These are phyloP conservation scores for Artibeus jamaicensis DNA, from an alignment of 2,797 vertebrate species.

Conservation along the genomic window DNA sequence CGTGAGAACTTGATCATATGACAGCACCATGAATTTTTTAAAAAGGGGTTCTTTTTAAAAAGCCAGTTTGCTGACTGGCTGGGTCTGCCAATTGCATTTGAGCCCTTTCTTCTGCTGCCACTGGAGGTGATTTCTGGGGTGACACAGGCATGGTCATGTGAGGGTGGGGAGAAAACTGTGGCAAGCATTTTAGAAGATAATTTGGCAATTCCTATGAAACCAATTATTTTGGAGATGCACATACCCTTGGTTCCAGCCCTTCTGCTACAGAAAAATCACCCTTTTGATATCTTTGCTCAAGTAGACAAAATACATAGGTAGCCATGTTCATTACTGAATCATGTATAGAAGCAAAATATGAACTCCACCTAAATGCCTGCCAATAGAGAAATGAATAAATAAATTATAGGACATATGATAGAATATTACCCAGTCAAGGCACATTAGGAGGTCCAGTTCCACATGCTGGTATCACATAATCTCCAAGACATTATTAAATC, in stretches of 20 bases:
- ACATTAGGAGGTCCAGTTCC: rapidly evolving
- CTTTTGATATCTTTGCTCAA: not conserved
- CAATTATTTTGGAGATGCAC: not conserved
- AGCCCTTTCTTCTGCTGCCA: not conserved
- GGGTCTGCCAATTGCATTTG: not conserved
- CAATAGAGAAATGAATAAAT: not conserved
- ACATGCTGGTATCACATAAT: not conserved
- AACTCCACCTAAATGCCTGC: not conserved
- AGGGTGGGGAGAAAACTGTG: not conserved
- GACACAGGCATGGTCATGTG: rapidly evolving
- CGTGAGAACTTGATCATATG: conserved; percentile 81
- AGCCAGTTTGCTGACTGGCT: not conserved
- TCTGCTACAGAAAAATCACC: not conserved
- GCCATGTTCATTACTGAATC: rapidly evolving
- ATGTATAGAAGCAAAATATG: not conserved
- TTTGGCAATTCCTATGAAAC: not conserved
- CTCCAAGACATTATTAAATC: not conserved
- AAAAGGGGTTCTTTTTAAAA: not conserved
- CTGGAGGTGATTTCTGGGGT: not conserved
- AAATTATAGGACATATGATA: rapidly evolving
- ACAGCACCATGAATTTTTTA: conserved; percentile 70
- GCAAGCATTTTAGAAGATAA: not conserved
- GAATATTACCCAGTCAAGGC: not conserved
- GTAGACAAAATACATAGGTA: rapidly evolving
- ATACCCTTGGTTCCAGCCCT: not conserved